phyloP scores from a whole-genome alignment of 2,113 vertebrate genomes.

The Cricetomys ansorgei region DNA sequence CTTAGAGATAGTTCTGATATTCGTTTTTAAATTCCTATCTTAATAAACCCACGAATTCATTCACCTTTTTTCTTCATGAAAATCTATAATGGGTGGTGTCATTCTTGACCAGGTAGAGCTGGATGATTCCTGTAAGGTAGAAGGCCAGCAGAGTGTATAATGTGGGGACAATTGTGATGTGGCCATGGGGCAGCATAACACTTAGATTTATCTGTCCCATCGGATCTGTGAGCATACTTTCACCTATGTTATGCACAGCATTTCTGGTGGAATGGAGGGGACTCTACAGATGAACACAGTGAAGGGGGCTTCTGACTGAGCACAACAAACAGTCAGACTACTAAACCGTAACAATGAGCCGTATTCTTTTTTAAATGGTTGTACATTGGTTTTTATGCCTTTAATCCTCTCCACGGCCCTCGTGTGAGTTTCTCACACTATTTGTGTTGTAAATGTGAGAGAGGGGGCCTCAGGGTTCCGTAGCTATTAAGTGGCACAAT shows the following conservation, averaged over 20 bases:
- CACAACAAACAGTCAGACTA: too few relatives aligned
- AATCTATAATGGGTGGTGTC: not conserved
- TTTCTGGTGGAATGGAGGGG: not conserved
- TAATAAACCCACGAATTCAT: slow-evolving; percentile 42
- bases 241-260: not conserved
- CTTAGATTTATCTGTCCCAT: not conserved
- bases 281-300: not conserved
- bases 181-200: not conserved
- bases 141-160: too few relatives aligned
- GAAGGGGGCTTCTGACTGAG: not conserved
- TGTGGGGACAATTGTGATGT: rapidly evolving
- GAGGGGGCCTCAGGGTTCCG: not conserved
- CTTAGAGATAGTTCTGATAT: not conserved
- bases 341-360: not conserved
- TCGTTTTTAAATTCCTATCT: slow-evolving; percentile 24
- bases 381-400: not conserved
- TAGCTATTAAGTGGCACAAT: not conserved
- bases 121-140: not conserved
- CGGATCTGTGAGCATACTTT: not conserved
- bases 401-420: not conserved
- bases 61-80: not conserved
- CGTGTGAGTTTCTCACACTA: not conserved
- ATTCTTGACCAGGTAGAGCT: not conserved
- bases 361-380: not conserved
- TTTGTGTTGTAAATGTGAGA: slow-evolving; percentile 19